Evolutionary conservation across 2,113 vertebrate species (phyloP), one percentile per base, ranked within the genome.

Genomic region (Megaceryle torquata): DNA sequence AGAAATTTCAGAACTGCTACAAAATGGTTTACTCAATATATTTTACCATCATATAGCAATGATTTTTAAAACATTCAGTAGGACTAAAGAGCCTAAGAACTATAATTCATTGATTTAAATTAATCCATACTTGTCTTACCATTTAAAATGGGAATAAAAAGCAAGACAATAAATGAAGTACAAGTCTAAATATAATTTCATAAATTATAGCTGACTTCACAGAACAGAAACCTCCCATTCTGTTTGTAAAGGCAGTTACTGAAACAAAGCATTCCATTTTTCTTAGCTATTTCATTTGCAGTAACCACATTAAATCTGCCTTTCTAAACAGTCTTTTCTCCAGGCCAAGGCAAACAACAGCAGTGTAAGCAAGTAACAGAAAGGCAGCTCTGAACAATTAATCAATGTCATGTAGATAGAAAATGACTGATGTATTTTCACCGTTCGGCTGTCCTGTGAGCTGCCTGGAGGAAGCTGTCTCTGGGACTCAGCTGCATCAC

Each of bases 331-430:
- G 64, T 11, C 75, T 59, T 81, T 94, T 95, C 92, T 9, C 4
- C 89, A 35, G 70, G 92, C 76, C 9, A 57, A 94, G 82, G 86
- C 63, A 72, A 96, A 94, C 95, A 95, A 91, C 63, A 82, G 95
- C 96, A 75, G 51, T 17, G 85, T 69, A 80, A 82, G 69, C 67
- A 72, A 80, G 57, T 63, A 94, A 95, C 69, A 70, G 41, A 48
- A 78, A 91, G 94, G 93, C 64, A 95, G 92, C 89, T 95, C 93
- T 50, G 77, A 90, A 94, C 96, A 96, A 98, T 98, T 98, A 98
- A 98, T 98, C 98, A 98, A 89, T 97, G 98, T 98, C 98, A 98
- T 1, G 56, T 3, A 98, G 98, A 98, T 90, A 97, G 65, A 91
- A 97, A 86, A 97, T 97, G 98, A 98, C 89, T 82, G 96, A 98